A percentile compares a stretch with the other conserved stretches of the same genome.
Conservation (phyloP, 30 jellyfish, hydroid and myxozoan genomes). For the Hydractinia symbiolongicarpus region DNA sequence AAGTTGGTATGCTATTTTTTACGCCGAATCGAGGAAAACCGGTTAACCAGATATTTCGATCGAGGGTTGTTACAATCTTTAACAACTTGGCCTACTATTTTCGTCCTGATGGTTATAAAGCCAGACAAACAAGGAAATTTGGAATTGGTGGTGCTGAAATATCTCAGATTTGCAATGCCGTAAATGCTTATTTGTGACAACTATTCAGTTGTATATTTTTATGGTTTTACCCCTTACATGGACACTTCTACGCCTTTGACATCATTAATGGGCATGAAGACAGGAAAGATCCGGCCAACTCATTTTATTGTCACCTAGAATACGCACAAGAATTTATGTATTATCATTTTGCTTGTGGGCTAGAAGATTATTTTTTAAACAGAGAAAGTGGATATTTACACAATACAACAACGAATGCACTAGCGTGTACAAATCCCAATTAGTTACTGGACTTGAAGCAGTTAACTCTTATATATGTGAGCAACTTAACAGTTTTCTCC, state of each 20-base stretch:
- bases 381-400: not conserved
- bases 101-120: not conserved
- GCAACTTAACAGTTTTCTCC: not conserved
- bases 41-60: not conserved
- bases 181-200: not conserved
- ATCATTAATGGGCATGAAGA: conserved; percentile 5
- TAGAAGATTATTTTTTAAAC: not conserved
- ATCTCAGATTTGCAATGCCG: not conserved
- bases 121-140: conserved; percentile 1
- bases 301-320: not conserved
- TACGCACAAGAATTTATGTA: not conserved
- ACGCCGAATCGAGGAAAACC: no score
- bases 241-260: not conserved
- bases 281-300: not conserved
- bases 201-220: not conserved
- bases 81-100: conserved; percentile 2
- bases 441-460: conserved; percentile 1
- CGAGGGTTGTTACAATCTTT: not conserved
- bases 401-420: not conserved
- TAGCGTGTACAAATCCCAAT: not conserved
- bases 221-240: conserved; percentile 9
- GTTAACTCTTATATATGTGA: not conserved
- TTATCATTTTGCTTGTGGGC: not conserved
- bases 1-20: not conserved
- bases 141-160: not conserved